Evolutionary conservation across 2,797 vertebrate species (phyloP), one percentile per base, ranked within the genome.

Genomic region (Tiaroga cobitis): DNA sequence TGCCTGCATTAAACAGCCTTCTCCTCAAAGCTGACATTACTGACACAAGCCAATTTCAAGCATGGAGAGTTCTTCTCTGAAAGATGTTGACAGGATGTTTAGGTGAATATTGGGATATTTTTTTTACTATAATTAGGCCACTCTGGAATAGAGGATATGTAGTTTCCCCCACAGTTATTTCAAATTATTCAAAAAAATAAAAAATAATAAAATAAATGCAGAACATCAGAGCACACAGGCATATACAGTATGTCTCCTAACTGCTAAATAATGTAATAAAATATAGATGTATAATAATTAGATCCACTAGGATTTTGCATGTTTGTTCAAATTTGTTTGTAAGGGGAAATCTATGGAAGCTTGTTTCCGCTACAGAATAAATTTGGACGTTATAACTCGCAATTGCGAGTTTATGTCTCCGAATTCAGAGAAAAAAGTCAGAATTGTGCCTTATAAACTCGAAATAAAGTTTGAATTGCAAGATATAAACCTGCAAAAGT

Each of bases 21-120:
- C 77, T 76, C 43, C 43, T 76, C 78, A 81, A 68, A 72, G 72
- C 81, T 74, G 82, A 61, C 29, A 56, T 84, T 80, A 39, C 77
- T 68, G 43, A 84, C 77, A 43, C 39, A 39, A 84, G 15, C 49
- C 39, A 67, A 56, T 80, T 83, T 84, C 69, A 74, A 67, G 59
- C 80, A 81, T 75, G 39, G 83, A 69, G 61, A 79, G 73, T 86
- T 86, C 49, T 69, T 61, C 79, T 76, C 65, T 65, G 61, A 86
- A 70, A 56, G 6, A 26, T 29, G 37, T 61, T 18, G n/a, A 4
- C 39, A n/a, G 15, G 26, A 49, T 88, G 37, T 83, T 70, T 65
- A 65, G 61, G 37, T 46, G 72, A 74, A 75, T 61, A 41, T 63
- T 69, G n/a, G 15, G 46, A 56, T 67, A 41, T 68, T 32, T 26